Conservation (phyloP, 2,113 vertebrate species). For the Parus major region DNA sequence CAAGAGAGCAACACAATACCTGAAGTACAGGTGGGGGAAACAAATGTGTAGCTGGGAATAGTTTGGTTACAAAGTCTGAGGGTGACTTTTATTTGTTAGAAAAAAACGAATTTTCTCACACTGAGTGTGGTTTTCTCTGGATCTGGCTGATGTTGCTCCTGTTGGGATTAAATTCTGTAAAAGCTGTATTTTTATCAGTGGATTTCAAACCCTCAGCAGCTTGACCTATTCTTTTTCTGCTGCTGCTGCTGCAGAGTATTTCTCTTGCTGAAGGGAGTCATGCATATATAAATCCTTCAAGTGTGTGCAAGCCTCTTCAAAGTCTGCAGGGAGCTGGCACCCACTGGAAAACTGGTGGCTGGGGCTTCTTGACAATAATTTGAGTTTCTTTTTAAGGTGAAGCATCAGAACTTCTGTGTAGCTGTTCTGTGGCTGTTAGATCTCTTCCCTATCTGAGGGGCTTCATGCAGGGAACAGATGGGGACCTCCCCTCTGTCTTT, state of each 20-base stretch:
- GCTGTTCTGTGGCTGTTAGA: not conserved
- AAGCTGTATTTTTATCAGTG: not conserved
- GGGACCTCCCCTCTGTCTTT: not conserved
- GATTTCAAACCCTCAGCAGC: not conserved
- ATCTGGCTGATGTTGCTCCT: not conserved
- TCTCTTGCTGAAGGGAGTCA: slow-evolving; percentile 10
- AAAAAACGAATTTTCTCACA: not conserved
- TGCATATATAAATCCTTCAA: slow-evolving; percentile 16
- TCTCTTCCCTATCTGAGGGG: not conserved
- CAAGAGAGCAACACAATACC: rapidly evolving
- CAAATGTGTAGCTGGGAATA: not conserved
- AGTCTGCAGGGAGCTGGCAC: not conserved
- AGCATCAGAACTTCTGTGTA: not conserved
- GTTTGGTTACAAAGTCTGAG: not conserved
- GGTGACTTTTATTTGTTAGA: not conserved
- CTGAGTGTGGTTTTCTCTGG: not conserved
- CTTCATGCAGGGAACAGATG: not conserved
- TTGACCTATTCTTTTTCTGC: not conserved
- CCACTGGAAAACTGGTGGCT: not conserved
- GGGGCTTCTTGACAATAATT: not conserved
- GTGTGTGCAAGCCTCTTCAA: not conserved
- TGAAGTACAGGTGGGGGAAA: not conserved
- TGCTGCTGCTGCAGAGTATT: not conserved
- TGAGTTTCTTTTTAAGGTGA: slow-evolving; percentile 4
- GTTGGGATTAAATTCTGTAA: not conserved